These are phyloP conservation scores for Todiramphus saurophagus DNA, from an alignment of 2,113 vertebrate genomes.

Conservation along the genomic window DNA sequence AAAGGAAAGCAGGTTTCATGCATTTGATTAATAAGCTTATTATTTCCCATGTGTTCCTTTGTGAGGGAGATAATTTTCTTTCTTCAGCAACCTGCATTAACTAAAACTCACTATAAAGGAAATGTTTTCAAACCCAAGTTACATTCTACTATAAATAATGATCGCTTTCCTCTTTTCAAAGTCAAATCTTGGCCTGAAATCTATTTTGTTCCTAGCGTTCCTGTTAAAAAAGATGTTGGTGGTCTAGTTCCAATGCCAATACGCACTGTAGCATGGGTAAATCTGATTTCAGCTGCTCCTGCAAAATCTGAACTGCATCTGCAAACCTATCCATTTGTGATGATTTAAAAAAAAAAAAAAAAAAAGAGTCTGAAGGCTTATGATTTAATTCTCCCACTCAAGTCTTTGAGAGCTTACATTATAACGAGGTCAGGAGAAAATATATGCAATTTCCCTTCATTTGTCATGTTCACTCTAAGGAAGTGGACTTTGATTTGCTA, in stretches of 20 bases:
- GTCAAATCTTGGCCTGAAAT: conserved; percentile 36
- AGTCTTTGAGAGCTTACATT: conserved; percentile 21
- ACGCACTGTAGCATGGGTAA: conserved; percentile 6
- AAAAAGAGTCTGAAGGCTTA: neutral
- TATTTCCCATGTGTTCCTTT: conserved; percentile 63
- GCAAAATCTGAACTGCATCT: conserved; percentile 34
- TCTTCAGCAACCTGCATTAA: conserved; percentile 71
- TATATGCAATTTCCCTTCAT: conserved; percentile 64
- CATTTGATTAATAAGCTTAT: conserved; percentile 64
- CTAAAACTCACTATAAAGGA: conserved; percentile 66
- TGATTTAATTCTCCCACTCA: conserved; percentile 48
- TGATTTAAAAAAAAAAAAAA: neutral
- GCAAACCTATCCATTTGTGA: conserved; percentile 23
- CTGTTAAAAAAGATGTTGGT: conserved; percentile 69
- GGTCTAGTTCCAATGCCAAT: conserved; percentile 63
- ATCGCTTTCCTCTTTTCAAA: conserved; percentile 35
- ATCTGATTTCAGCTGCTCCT: conserved; percentile 62
- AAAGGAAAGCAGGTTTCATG: conserved; percentile 42
- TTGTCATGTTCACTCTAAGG: conserved; percentile 60
- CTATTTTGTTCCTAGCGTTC: conserved; percentile 52
- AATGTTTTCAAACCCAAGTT: conserved; percentile 67
- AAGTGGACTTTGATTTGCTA: conserved; percentile 8
- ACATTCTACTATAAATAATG: conserved; percentile 61
- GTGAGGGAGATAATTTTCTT: conserved; percentile 59
- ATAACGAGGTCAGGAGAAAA: conserved; percentile 61